Evolutionary conservation across 1,140 invertebrate genomes (phyloP).

Genomic region (Phymastichus coffea): DNA sequence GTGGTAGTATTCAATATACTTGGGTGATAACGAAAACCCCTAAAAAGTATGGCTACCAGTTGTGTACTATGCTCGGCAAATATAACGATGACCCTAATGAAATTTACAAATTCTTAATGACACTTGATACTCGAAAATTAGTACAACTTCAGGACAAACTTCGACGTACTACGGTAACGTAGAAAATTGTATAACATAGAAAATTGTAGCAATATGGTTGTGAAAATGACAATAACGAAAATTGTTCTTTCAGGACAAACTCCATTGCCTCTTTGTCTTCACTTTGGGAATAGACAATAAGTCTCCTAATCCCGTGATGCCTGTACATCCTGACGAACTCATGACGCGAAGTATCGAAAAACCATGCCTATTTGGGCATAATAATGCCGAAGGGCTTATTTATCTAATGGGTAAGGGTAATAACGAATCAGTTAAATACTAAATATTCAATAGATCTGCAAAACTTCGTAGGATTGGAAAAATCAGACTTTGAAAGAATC

Average conservation of each 20-base stretch:
- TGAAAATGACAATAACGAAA: too few species aligned
- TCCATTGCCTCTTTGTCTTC: slow-evolving; percentile 31
- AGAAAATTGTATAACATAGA: too few species aligned
- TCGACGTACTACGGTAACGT: neutral
- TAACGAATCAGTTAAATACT: neutral
- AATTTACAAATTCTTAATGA: slow-evolving; percentile 53
- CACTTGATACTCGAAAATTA: slow-evolving; percentile 35
- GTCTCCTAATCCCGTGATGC: slow-evolving; percentile 49
- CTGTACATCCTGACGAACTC: slow-evolving; percentile 39
- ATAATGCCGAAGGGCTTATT: slow-evolving; percentile 59
- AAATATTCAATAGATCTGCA: too few species aligned
- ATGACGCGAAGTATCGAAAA: slow-evolving; percentile 55
- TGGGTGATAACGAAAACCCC: slow-evolving; percentile 46
- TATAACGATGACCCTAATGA: slow-evolving; percentile 48
- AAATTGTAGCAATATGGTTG: too few species aligned
- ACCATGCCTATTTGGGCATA: slow-evolving; percentile 65
- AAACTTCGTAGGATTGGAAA: too few species aligned
- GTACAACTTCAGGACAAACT: neutral
- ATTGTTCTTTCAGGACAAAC: slow-evolving; percentile 36
- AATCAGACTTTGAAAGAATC: too few species aligned
- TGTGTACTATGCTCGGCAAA: slow-evolving; percentile 42
- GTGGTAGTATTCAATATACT: slow-evolving; percentile 54
- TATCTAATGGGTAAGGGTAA: slow-evolving; percentile 40
- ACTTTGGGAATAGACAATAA: slow-evolving; percentile 38
- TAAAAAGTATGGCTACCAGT: slow-evolving; percentile 39